Evolutionary conservation across 2,888 invertebrate genomes (phyloP).

Genomic region (Archips xylosteana): DNA sequence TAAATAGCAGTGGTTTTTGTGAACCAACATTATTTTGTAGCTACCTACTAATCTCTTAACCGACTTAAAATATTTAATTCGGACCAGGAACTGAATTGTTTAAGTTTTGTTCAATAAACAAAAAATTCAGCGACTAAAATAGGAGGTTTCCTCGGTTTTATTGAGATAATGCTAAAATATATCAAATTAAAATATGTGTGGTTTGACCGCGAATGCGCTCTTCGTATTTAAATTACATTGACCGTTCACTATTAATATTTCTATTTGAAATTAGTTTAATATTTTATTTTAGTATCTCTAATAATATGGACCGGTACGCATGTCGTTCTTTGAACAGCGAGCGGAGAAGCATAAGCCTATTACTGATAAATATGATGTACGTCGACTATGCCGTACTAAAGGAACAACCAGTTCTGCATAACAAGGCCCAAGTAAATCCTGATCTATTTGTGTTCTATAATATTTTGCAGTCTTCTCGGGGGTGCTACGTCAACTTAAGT

Average conservation of each 20-base stretch:
- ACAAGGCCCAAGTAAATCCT: conserved; percentile 38
- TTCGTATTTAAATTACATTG: too few species aligned
- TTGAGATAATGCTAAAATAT: too few species aligned
- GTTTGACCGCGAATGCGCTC: too few species aligned
- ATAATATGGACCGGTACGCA: background rate
- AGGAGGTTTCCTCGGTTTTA: background rate
- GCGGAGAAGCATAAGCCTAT: conserved; percentile 40
- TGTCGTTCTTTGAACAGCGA: background rate
- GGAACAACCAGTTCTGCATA: conserved; percentile 44
- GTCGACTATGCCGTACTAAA: conserved; percentile 38
- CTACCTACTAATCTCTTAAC: background rate
- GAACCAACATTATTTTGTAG: background rate
- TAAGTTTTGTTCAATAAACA: background rate
- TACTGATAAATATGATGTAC: conserved; percentile 53
- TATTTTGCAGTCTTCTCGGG: too few species aligned
- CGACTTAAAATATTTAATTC: background rate
- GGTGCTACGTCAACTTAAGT: too few species aligned
- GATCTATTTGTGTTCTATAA: background rate
- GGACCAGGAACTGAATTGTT: background rate
- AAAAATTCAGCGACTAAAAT: background rate
- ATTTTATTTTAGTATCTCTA: background rate
- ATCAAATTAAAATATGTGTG: too few species aligned
- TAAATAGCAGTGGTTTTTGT: conserved; percentile 9
- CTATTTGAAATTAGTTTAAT: too few species aligned
- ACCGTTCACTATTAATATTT: too few species aligned